Conservation (phyloP, 2,797 vertebrate genomes). For the Peromyscus melanophrys region DNA sequence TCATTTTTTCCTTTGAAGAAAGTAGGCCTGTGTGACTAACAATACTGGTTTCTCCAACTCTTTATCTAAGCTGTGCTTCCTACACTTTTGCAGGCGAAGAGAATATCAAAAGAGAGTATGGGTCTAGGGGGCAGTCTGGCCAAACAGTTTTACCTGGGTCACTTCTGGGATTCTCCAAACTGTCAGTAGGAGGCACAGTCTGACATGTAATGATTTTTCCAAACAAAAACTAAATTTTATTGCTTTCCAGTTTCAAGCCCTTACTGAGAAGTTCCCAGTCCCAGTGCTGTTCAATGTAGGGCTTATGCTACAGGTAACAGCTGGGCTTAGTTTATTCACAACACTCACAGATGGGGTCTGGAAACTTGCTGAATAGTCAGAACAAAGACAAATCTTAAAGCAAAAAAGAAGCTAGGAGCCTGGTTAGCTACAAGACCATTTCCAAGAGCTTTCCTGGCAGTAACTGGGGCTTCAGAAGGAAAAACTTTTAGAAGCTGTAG, state of each 20-base stretch:
- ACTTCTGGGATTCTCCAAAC: not conserved
- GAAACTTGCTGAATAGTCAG: not conserved
- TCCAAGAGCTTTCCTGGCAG: not conserved
- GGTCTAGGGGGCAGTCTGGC: not conserved
- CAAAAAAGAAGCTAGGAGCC: not conserved
- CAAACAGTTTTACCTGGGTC: not conserved
- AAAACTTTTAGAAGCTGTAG: conserved; percentile 8
- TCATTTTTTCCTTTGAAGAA: not conserved
- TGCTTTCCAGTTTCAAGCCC: not conserved
- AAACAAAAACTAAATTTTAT: not conserved
- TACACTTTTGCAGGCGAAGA: not conserved
- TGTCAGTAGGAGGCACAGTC: not conserved
- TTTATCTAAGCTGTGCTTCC: not conserved
- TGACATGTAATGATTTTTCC: conserved; percentile 25
- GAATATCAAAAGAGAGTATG: not conserved
- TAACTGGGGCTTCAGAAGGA: not conserved
- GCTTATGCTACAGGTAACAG: not conserved
- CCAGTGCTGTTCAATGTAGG: not conserved
- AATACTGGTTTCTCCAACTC: not conserved
- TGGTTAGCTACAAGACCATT: not conserved
- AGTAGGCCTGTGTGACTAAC: too few species aligned
- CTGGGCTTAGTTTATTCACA: not conserved
- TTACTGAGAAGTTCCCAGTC: not conserved
- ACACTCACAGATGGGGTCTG: not conserved
- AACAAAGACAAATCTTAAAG: not conserved